Percentiles rank a stretch among this genome's conserved stretches.
Evolutionary conservation across 2,888 invertebrate genomes (phyloP).

Genomic region (Helleia helle): DNA sequence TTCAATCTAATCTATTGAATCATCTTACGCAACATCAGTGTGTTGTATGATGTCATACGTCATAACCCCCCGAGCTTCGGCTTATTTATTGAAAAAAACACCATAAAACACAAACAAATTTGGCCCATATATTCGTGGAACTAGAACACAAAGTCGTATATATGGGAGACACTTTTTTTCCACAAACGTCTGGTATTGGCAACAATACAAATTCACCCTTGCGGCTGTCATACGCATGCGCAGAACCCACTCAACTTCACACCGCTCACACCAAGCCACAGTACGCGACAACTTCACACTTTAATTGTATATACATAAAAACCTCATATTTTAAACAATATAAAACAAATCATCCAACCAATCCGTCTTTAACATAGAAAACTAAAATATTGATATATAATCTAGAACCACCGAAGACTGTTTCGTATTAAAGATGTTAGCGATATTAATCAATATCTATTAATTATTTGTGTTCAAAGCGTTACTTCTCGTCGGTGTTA

Average conservation of each 20-base stretch:
- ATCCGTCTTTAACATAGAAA: constrained; percentile 48
- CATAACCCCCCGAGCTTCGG: constrained; percentile 27
- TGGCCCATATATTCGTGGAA: constrained; percentile 36
- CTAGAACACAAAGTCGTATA: constrained; percentile 30
- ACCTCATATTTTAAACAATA: constrained; percentile 48
- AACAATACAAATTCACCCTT: constrained; percentile 54
- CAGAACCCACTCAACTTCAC: constrained; percentile 44
- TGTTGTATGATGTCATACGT: constrained; percentile 48
- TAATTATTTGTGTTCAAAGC: constrained; percentile 65
- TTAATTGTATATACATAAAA: constrained; percentile 65
- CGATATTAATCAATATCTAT: constrained; percentile 64
- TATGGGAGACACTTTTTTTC: constrained; percentile 35
- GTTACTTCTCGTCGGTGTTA: constrained; percentile 35
- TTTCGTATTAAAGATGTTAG: constrained; percentile 28
- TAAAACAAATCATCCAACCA: constrained; percentile 47
- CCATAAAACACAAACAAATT: constrained; percentile 18
- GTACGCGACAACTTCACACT: constrained; percentile 58
- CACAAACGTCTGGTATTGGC: constrained; percentile 47
- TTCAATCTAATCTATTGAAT: constrained; percentile 3
- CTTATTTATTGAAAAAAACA: constrained; percentile 25
- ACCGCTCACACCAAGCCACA: constrained; percentile 48
- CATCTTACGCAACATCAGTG: constrained; percentile 16
- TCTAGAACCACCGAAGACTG: background rate
- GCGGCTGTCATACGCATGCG: constrained; percentile 59
- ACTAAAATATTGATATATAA: background rate